Percentiles rank a stretch among this genome's conserved stretches.
Conservation (phyloP, 2,797 vertebrate genomes). For the Glyptemys insculpta region DNA sequence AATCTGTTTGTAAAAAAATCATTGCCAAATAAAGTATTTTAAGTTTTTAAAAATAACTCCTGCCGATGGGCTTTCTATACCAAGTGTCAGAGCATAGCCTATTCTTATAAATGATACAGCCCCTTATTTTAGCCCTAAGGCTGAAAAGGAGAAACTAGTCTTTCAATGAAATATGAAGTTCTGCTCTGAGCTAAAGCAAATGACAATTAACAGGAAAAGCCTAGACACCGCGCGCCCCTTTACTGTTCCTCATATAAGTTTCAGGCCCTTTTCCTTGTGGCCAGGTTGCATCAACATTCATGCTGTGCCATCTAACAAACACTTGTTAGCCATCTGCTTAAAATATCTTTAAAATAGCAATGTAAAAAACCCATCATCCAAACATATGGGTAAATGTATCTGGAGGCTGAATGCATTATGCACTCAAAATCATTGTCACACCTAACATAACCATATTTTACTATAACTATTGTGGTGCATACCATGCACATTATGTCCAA, state of each 20-base stretch:
- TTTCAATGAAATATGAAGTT: neutral
- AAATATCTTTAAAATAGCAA: slow-evolving; percentile 66
- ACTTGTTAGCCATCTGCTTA: slow-evolving; percentile 63
- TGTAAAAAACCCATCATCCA: slow-evolving; percentile 70
- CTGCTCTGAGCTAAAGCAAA: slow-evolving; percentile 15
- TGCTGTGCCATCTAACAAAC: slow-evolving; percentile 57
- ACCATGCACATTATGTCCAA: neutral
- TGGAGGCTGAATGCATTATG: slow-evolving; percentile 62
- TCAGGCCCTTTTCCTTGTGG: neutral
- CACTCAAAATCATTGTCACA: slow-evolving; percentile 35
- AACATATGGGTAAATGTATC: slow-evolving; percentile 64
- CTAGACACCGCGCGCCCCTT: neutral
- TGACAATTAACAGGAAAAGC: slow-evolving; percentile 34
- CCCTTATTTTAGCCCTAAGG: neutral
- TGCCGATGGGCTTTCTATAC: slow-evolving; percentile 2
- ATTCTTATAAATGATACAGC: neutral
- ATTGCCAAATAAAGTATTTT: neutral
- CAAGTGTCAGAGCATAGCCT: slow-evolving; percentile 20
- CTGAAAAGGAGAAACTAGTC: neutral
- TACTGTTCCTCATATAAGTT: slow-evolving; percentile 21
- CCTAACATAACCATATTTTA: slow-evolving; percentile 29
- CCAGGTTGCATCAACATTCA: slow-evolving; percentile 42
- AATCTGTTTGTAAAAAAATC: neutral
- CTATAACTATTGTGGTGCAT: neutral
- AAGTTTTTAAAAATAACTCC: slow-evolving; percentile 5